Conservation (phyloP, 35 echinoderm and acorn worm genomes). For the Amphiura filiformis region DNA sequence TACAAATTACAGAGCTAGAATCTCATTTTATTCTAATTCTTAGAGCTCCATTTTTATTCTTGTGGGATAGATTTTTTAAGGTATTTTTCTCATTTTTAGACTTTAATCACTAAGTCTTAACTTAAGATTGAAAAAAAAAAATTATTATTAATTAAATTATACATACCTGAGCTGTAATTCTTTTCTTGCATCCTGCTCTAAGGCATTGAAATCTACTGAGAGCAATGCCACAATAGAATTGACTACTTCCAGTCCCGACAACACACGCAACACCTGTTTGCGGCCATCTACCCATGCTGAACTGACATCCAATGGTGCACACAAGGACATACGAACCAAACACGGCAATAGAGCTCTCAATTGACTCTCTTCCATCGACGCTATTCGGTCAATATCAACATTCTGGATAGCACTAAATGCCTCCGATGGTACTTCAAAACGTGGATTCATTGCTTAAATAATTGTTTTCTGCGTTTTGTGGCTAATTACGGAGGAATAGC, state of each 20-base stretch:
- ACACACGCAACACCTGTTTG: conserved; percentile 80
- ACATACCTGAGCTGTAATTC: conserved; percentile 80
- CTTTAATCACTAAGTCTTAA: neutral
- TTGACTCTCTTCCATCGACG: conserved; percentile 66
- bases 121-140: neutral
- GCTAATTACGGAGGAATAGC: neutral
- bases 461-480: neutral
- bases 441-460: neutral
- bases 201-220: conserved; percentile 91
- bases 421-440: conserved; percentile 41
- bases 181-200: conserved; percentile 94
- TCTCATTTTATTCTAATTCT: no score
- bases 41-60: neutral
- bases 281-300: conserved; percentile 85
- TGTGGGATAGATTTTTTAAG: no score
- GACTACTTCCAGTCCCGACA: conserved; percentile 90
- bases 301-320: conserved; percentile 86
- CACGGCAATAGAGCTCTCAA: conserved; percentile 77
- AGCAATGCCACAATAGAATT: conserved; percentile 95
- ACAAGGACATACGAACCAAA: conserved; percentile 94
- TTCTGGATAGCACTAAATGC: conserved; percentile 92
- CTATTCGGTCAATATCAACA: conserved; percentile 75
- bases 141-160: neutral
- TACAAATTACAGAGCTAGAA: no score
- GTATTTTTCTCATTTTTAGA: no score